Evolutionary conservation across 2,797 vertebrate species (phyloP).

Genomic region (Argentina silus): DNA sequence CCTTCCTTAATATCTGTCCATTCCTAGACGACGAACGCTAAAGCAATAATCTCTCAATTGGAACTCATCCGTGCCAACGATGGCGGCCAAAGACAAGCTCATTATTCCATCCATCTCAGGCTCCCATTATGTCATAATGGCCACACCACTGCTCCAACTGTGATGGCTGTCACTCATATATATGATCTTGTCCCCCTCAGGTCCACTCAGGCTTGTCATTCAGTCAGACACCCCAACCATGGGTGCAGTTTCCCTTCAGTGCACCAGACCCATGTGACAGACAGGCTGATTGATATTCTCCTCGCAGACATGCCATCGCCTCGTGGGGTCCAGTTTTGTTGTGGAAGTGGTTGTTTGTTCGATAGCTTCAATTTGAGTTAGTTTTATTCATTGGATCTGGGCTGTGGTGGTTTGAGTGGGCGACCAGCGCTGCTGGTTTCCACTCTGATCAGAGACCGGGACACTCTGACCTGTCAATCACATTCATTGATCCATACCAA

Average conservation of each 20-base stretch:
- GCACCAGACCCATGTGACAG: background rate
- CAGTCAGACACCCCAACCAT: background rate
- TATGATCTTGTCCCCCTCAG: background rate
- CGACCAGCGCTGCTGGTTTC: too few species aligned
- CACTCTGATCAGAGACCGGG: too few species aligned
- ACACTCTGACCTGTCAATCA: too few species aligned
- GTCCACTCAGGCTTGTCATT: background rate
- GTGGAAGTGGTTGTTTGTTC: background rate
- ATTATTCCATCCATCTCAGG: background rate
- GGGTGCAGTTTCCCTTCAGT: background rate
- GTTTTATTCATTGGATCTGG: too few species aligned
- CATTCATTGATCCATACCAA: too few species aligned
- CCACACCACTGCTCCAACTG: background rate
- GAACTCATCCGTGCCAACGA: background rate
- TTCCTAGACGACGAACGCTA: background rate
- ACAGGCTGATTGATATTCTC: background rate
- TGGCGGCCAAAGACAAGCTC: background rate
- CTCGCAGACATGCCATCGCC: background rate
- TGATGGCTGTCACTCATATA: background rate
- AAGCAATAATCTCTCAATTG: background rate
- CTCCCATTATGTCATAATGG: background rate
- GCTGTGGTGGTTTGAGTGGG: too few species aligned
- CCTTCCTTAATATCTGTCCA: background rate
- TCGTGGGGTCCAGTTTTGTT: constrained; percentile 8
- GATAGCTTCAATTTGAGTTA: constrained; percentile 7